Conservation (phyloP, 2,113 vertebrate genomes). For the Gopherus evgoodei region DNA sequence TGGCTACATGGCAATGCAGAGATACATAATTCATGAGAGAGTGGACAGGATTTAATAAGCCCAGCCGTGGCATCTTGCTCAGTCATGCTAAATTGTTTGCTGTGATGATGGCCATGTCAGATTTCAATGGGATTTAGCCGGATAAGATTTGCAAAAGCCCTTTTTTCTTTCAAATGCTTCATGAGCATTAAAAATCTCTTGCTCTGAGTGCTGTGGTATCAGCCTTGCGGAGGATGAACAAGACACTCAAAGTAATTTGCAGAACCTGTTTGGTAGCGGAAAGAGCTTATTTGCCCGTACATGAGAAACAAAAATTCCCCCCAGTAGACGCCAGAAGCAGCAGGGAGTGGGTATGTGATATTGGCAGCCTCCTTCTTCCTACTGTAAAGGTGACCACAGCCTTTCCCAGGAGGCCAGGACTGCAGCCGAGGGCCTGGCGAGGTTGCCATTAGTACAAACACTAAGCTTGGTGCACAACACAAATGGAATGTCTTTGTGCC, state of each 20-base stretch:
- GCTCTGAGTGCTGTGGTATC: neutral
- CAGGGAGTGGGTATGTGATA: neutral
- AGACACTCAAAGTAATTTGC: neutral
- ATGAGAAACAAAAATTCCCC: slow-evolving; percentile 2
- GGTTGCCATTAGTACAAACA: neutral
- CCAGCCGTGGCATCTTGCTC: neutral
- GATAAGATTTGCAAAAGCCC: neutral
- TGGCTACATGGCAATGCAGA: neutral
- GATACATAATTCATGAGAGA: slow-evolving; percentile 52
- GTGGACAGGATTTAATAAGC: neutral
- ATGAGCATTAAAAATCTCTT: rapidly evolving
- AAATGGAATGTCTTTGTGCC: neutral
- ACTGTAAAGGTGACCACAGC: neutral
- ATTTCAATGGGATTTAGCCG: neutral
- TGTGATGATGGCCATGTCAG: neutral
- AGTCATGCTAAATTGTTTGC: neutral
- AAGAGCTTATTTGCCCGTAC: slow-evolving; percentile 56
- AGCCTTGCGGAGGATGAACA: neutral
- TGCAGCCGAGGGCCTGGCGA: neutral
- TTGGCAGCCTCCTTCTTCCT: neutral
- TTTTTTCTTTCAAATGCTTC: slow-evolving; percentile 6
- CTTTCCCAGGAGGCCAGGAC: neutral
- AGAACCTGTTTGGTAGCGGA: neutral
- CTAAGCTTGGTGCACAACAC: neutral
- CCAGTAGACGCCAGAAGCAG: rapidly evolving